Base-by-base conservation (phyloP, 2,888 invertebrate genomes). In the Cyaniris semiargus region DNA sequence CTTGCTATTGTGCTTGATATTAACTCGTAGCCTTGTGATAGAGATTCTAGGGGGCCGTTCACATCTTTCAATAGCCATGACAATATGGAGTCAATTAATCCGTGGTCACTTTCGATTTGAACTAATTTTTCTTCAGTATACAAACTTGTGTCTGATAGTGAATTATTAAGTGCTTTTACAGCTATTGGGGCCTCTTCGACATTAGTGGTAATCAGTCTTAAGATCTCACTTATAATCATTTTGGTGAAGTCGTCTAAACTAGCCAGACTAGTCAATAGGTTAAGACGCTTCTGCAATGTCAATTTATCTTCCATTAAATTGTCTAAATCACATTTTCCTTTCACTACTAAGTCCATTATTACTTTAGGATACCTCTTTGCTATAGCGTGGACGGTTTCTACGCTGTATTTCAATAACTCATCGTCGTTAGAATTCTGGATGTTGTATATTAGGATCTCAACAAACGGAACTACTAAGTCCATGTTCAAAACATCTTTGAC, bases 381-480 rank as follows among this genome's bases (percentile, higher is more conserved):
- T 77, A 95, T 94, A 53, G 88, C 87, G 80, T 94, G 92, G n/a
- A 96, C 87, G 31, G 95, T 93, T 81, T 89, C 86, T 1, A 95
- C 89, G 79, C 95, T 90, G 0, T 91, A 85, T 77, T 85, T 86
- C 27, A 94, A 87, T 21, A 95, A 82, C n/a, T 90, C 88, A 76
- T 88, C 86, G 15, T 93, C 89, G 79, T 88, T 87, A 18, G 90
- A 89, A 78, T 87, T 84, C 77, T 95, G 93, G 23, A 95, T 86
- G 77, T 94, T 90, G 75, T 92, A 86, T 10, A 92, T 90, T 66
- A 96, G 86, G 79, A 92, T 87, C 80, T 95, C 91, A 78, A 95
- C 94, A 78, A 96, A 88, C n/a, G 89, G 89, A 70, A 90, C 80
- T 15, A 95, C 92, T 60, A 95, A 87, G 66, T 94, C 89, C 27